Evolutionary conservation across 1,140 invertebrate genomes (phyloP).

Genomic region (Sesamia nonagrioides): DNA sequence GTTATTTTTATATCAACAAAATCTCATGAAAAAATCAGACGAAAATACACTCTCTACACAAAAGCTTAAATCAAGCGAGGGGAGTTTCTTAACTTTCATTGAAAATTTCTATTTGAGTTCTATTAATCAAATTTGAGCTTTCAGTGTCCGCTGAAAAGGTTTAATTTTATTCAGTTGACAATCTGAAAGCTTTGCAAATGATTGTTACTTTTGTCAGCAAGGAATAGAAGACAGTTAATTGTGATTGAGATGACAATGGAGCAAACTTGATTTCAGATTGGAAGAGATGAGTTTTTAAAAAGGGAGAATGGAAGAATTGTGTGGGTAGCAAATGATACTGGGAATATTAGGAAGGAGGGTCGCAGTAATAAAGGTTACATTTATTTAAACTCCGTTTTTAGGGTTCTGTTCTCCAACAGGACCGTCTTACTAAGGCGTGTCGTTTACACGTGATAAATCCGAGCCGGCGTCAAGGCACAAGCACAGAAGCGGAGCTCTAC

Average conservation of each 20-base stretch:
- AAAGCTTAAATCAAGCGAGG: slow-evolving; percentile 44
- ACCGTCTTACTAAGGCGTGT: too few species aligned
- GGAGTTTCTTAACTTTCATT: slow-evolving; percentile 11
- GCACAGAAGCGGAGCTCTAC: too few species aligned
- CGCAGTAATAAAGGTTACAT: background rate
- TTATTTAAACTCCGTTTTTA: too few species aligned
- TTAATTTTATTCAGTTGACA: slow-evolving; percentile 43
- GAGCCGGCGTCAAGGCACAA: too few species aligned
- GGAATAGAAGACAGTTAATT: slow-evolving; percentile 47
- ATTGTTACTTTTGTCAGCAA: slow-evolving; percentile 47
- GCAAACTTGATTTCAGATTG: slow-evolving; percentile 29
- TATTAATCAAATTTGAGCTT: slow-evolving; percentile 41
- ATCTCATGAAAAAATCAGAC: slow-evolving; percentile 16
- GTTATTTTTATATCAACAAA: slow-evolving; percentile 32
- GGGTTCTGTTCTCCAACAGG: too few species aligned
- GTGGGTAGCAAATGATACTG: background rate
- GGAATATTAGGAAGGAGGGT: background rate
- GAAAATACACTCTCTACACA: slow-evolving; percentile 9
- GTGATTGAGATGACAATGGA: slow-evolving; percentile 48
- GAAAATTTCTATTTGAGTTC: slow-evolving; percentile 21
- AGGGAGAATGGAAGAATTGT: slow-evolving; percentile 6
- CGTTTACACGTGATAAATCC: too few species aligned
- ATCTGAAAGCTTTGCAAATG: slow-evolving; percentile 39
- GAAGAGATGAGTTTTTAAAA: slow-evolving; percentile 27
- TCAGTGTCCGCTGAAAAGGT: slow-evolving; percentile 38